Evolutionary conservation across 2,888 invertebrate species (phyloP), one percentile per base, ranked within the genome.

Genomic region (Dasypogon diadema): DNA sequence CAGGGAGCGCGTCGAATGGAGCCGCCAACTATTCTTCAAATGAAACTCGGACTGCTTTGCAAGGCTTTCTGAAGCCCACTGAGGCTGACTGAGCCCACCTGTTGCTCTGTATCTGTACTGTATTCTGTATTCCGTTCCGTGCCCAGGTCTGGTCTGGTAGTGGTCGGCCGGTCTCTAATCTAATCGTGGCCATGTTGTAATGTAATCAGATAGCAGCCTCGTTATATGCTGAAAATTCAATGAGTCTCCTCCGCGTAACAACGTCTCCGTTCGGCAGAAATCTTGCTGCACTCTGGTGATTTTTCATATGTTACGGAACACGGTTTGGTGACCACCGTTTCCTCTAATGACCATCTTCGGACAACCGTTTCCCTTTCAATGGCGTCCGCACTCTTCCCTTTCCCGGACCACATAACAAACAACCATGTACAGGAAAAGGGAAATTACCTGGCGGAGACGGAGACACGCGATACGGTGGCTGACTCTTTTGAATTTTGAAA

Each of bases 261-360:
- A n/a, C 8, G 8, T 5, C 30, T 30, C 8, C 8, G 30, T 30
- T 30, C 30, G 30, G 8, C 30, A 16, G n/a, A 65, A 24, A 24
- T 21, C 22, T 48, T 48, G 65, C 14, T 26, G 34, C 48, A 68
- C 48, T 68, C 65, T 68, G 26, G 14, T 26, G 48, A 24, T 68
- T 26, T 54, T 68, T 24, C 12, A 24, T 48, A 65, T 16, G 65
- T 46, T 65, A 10, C 65, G 65, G 65, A 65, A 21, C 14, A n/a
- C 26, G 46, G 24, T 34, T 22, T 10, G 16, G 24, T 48, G 65
- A 65, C 48, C 65, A 68, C 24, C 12, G 24, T 8, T 68, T 68
- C 65, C 42, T 60, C 60, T 68, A 68, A 68, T 48, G 65, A 68
- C 48, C 26, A 68, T 26, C 26, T 68, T 68, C 48, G 65, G 65